Evolutionary conservation across 2,113 vertebrate genomes (phyloP).

Genomic region (Ptilonorhynchus violaceus): DNA sequence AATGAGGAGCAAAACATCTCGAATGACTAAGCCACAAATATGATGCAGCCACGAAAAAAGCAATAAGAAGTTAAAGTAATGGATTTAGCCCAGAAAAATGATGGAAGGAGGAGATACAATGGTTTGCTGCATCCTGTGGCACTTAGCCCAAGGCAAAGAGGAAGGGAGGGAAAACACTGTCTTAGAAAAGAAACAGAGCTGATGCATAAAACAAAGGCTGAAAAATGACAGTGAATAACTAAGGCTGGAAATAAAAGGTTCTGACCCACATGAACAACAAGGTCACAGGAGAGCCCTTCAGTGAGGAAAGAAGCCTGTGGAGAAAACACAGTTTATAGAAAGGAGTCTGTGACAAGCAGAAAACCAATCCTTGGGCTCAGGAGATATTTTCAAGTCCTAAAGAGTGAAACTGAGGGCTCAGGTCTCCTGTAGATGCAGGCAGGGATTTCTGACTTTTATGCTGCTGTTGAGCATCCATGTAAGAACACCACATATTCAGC

Average conservation of each 20-base stretch:
- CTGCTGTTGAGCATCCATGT: neutral
- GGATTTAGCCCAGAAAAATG: neutral
- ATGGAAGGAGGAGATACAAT: neutral
- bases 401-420: neutral
- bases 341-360: neutral
- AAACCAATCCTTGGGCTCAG: neutral
- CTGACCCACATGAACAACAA: neutral
- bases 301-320: neutral
- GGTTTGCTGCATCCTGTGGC: neutral
- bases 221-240: neutral
- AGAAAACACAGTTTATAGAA: neutral
- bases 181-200: neutral
- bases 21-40: neutral
- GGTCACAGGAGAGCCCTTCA: neutral
- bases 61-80: neutral
- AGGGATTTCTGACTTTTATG: neutral
- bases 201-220: neutral
- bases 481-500: constrained; percentile 4
- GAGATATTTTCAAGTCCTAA: neutral
- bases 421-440: neutral
- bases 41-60: neutral
- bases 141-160: neutral
- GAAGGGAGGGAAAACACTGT: neutral
- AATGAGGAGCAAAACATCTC: neutral
- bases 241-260: neutral